phyloP scores from a whole-genome alignment of 2,113 vertebrate species.

The Acrocephalus arundinaceus region DNA sequence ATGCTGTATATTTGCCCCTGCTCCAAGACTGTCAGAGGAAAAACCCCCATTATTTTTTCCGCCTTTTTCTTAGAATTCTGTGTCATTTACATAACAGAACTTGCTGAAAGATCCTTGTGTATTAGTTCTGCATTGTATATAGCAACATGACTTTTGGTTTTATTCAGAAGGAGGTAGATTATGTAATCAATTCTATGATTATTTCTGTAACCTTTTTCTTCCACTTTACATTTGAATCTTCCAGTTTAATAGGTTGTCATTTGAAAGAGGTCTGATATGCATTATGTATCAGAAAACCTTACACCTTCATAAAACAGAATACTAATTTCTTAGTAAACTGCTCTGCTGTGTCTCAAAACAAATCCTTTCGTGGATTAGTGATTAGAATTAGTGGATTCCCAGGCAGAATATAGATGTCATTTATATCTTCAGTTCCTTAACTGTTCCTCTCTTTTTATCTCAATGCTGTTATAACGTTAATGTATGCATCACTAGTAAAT shows the following conservation, averaged over 20 bases:
- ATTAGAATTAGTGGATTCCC: background rate
- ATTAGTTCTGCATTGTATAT: constrained; percentile 17
- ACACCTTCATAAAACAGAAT: constrained; percentile 31
- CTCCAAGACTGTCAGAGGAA: background rate
- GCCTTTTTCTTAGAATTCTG: background rate
- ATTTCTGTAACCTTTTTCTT: constrained; percentile 61
- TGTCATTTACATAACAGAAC: constrained; percentile 17
- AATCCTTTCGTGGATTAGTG: background rate
- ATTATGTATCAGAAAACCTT: constrained; percentile 58
- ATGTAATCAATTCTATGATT: constrained; percentile 59
- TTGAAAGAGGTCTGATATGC: constrained; percentile 32
- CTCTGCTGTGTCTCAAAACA: constrained; percentile 27
- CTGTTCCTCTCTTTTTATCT: background rate
- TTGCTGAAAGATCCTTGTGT: background rate
- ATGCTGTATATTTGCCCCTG: background rate
- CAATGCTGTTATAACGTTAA: background rate
- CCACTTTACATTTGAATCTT: constrained; percentile 52
- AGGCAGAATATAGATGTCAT: background rate
- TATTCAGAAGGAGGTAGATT: constrained; percentile 52
- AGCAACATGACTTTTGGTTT: constrained; percentile 36
- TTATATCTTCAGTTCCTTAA: background rate
- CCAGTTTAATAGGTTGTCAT: constrained; percentile 43
- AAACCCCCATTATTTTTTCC: background rate
- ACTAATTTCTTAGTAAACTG: constrained; percentile 50
- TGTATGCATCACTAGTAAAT: background rate